Evolutionary conservation across 2,797 vertebrate genomes (phyloP), one percentile per base, ranked within the genome.

Genomic region (Chloroceryle amazona): DNA sequence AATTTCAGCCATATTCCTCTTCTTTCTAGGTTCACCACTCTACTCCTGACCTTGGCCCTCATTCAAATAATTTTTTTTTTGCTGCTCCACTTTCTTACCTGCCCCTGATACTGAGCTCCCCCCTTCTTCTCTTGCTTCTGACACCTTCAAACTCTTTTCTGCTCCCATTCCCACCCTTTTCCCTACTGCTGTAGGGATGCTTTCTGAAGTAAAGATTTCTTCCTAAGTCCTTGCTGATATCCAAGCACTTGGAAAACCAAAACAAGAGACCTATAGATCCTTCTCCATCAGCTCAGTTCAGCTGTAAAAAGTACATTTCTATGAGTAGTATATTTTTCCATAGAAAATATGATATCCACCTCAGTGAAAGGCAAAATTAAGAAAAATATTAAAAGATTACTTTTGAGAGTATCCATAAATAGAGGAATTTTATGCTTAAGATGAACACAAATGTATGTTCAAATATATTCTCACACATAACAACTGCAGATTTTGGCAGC

Each of bases 231-330:
- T 55, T 86, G 49, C 74, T 49, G 19, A 82, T 51, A 66, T 28
- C 26, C 33, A 84, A 81, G 23, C 74, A 90, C 95, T 94, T 57
- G 68, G 94, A 96, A 98, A 98, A 98, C 94, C 95, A 96, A 97
- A 89, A 98, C 95, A 97, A 97, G 92, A 95, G 84, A 97, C 93
- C n/a, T 68, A 71, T 54, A 25, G 42, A 86, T 51, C 41, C n/a
- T 93, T 94, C 29, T 93, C 94, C 81, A 89, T 91, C 96, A 96
- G 96, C 95, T 97, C 95, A 97, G 97, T 97, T 98, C 96, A 97
- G 96, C 96, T 98, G 93, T 97, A 97, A 94, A 96, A 95, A 31
- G 31, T 44, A 84, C 47, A 66, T 25, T 71, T 71, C 41, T 75
- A 35, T 21, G 29, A 66, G 66, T 3, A 61, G 7, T 55, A 73